These are phyloP conservation scores for Protophormia terraenovae DNA, from an alignment of 2,888 invertebrate genomes.

Conservation along the genomic window DNA sequence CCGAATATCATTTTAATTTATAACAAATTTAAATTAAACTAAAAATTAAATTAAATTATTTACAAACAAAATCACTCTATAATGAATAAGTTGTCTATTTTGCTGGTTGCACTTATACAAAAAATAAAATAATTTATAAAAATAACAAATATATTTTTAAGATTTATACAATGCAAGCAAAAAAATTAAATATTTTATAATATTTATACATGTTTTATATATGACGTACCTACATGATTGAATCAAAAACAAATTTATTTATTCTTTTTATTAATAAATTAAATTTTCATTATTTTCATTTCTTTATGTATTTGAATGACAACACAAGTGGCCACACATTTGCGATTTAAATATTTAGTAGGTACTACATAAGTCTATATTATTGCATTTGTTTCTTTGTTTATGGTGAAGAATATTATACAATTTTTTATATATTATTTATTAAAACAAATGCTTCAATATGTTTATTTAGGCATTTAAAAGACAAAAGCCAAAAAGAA, in stretches of 20 bases:
- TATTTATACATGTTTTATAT: neutral
- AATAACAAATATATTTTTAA: neutral
- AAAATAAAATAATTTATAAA: neutral
- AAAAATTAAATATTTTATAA: neutral
- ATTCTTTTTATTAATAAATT: constrained; percentile 13
- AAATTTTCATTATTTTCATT: neutral
- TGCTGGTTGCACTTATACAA: neutral
- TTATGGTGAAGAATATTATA: neutral
- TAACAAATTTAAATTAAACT: neutral
- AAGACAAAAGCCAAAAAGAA: no score
- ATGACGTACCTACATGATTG: no score
- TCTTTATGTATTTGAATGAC: constrained; percentile 47
- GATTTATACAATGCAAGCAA: neutral
- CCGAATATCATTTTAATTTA: neutral
- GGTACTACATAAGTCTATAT: neutral
- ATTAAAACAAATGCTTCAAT: neutral
- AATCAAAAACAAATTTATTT: constrained; percentile 55
- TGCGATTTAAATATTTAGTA: constrained; percentile 31
- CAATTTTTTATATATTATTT: no score
- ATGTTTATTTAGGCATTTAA: no score
- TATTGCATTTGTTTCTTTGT: neutral
- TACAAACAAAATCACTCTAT: neutral
- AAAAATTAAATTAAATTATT: no score
- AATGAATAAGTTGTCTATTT: neutral
- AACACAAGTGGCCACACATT: constrained; percentile 51